phyloP scores from a whole-genome alignment of 2,888 invertebrate genomes.

The Cantharis flavilabris region DNA sequence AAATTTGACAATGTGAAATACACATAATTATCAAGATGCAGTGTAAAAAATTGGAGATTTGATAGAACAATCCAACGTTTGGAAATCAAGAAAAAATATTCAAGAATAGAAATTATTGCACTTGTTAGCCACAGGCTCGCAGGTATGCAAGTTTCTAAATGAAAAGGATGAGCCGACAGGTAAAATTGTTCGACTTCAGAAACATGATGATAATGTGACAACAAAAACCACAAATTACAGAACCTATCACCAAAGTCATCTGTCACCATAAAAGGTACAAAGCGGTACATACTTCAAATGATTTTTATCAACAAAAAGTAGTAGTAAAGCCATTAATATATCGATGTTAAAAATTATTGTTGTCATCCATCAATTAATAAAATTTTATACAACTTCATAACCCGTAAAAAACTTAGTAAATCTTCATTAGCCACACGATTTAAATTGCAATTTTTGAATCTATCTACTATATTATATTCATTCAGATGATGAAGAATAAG shows the following conservation, averaged over 20 bases:
- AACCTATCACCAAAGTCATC: conserved; percentile 34
- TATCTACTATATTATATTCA: neutral
- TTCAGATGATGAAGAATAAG: neutral
- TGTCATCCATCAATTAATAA: neutral
- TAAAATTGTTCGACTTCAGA: conserved; percentile 24
- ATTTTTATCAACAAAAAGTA: neutral
- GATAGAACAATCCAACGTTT: too few relatives aligned
- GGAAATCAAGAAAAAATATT: too few relatives aligned
- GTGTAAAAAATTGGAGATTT: too few relatives aligned
- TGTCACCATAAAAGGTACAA: conserved; percentile 36
- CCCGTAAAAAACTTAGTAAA: neutral
- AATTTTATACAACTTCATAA: neutral
- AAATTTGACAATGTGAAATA: too few relatives aligned
- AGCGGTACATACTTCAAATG: neutral
- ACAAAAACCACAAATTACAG: conserved; percentile 36
- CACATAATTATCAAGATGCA: too few relatives aligned
- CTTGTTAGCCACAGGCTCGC: neutral
- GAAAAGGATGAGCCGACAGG: conserved; percentile 23
- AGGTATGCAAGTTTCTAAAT: conserved; percentile 5
- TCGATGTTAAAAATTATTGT: neutral
- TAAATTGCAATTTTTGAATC: neutral
- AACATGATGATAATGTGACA: conserved; percentile 40
- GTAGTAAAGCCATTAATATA: neutral
- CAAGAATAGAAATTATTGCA: neutral
- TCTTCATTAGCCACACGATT: neutral